Evolutionary conservation across 2,797 vertebrate genomes (phyloP), one percentile per base, ranked within the genome.

Genomic region (Yasuhikotakia modesta): DNA sequence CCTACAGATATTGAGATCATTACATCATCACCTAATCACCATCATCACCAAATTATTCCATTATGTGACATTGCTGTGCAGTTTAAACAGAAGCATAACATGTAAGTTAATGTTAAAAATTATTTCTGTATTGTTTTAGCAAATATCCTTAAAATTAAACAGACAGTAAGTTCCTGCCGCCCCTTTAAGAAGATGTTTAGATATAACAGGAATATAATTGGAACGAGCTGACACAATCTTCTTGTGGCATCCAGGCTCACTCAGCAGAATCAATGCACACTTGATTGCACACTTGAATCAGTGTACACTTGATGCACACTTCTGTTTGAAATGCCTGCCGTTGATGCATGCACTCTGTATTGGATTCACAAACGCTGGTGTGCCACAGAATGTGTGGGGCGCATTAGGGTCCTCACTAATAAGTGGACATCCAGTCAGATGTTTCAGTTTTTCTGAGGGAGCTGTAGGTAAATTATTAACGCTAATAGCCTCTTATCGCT

Each of bases 401-500:
- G 77, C 27, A 30, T 43, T 58, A 79, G 52, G 8, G 58, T 70
- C 69, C 53, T 58, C 19, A 7, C 32, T 70, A 70, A 65, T 61
- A 45, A 73, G 39, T 52, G 27, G 52, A 75, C n/a, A 50, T 78
- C 65, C 78, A 27, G 17, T 61, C 60, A 67, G 35, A 50, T 27
- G 53, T 70, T 68, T 79, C 6, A 6, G 68, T 24, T 64, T 58
- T 70, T 69, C 50, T 16, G 43, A 48, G 24, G 22, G 22, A 39
- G 45, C 65, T 30, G 43, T 57, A 43, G 79, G 66, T 82, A 55
- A 71, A 76, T 76, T 79, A 55, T 74, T 78, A 80, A 67, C 66
- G 17, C 55, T 82, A 80, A 83, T 70, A 73, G 82, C 63, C 70
- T 60, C 70, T 76, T 72, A 80, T 76, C 50, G 27, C 17, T 22